Evolutionary conservation across 2,888 invertebrate species (phyloP), one percentile per base, ranked within the genome.

Genomic region (Chaetogeoica ovagalla): DNA sequence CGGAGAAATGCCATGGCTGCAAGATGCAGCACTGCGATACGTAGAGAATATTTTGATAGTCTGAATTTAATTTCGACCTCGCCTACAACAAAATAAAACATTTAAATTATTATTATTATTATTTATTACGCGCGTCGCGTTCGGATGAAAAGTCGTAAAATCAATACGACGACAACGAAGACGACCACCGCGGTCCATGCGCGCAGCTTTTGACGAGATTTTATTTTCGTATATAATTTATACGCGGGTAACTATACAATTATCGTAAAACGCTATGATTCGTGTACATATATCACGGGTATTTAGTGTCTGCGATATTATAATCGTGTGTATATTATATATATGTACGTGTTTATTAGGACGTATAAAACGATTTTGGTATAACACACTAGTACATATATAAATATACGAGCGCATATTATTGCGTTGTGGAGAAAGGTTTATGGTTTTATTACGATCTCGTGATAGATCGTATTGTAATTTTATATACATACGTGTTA

Each of bases 381-480:
- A 15, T 57, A 55, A 1, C 15, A 17, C 17, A 19, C n/a, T n/a
- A n/a, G n/a, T n/a, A n/a, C n/a, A n/a, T n/a, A n/a, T n/a, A 8
- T 55, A 55, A 39, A 19, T 7, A 9, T 59, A 60, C 11, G 4
- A 1, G 30, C 30, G 30, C 30, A 4, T 30, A 30, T 30, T 2
- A 30, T 30, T 30, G 30, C 30, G 23, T 13, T 23, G 23, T 9
- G 59, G 11, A 30, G n/a, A 59, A 1, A 23, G 4, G 23, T 60
- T 60, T 69, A 30, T 63, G 43, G 15, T 65, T 81, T 81, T 65
- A 71, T 72, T 59, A 17, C 65, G n/a, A 57, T 23, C 66, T 17
- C 37, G 55, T 55, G 48, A 55, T 19, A 4, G 23, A 60, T 23
- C 4, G 48, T 48, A 30, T 39, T 73, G 39, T 76, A 17, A 19